These are phyloP conservation scores for Eudyptes chrysolophus DNA, from an alignment of 2,113 vertebrate genomes.

Conservation along the genomic window DNA sequence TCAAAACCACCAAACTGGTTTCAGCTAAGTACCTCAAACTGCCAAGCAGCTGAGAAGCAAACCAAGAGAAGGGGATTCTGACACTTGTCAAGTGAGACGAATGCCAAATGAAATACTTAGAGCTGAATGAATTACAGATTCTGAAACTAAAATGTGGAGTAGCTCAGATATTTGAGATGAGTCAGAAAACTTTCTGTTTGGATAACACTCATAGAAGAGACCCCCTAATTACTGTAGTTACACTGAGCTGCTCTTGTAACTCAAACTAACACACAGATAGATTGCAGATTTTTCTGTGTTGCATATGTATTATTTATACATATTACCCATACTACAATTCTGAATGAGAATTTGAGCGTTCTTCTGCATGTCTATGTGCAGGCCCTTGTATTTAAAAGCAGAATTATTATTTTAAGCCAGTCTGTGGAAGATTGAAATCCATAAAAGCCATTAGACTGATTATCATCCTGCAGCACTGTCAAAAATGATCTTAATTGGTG, in stretches of 20 bases:
- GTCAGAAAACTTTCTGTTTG: not conserved
- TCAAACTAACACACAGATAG: not conserved
- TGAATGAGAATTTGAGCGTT: not conserved
- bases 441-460: conserved; percentile 50
- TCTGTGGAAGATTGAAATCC: conserved; percentile 21
- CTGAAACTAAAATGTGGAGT: not conserved
- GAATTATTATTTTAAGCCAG: conserved; percentile 44
- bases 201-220: not conserved
- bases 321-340: not conserved
- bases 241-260: not conserved
- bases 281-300: not conserved
- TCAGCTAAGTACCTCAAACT: not conserved
- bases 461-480: not conserved
- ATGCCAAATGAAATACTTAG: not conserved
- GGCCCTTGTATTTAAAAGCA: not conserved
- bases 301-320: not conserved
- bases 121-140: not conserved
- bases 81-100: accelerated
- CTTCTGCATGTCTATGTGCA: not conserved
- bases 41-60: not conserved
- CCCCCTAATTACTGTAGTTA: not conserved
- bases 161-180: not conserved
- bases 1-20: not conserved
- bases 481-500: conserved; percentile 49
- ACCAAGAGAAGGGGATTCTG: not conserved